Evolutionary conservation across 2,888 invertebrate species (phyloP), one percentile per base, ranked within the genome.

Genomic region (Chirona hameri): DNA sequence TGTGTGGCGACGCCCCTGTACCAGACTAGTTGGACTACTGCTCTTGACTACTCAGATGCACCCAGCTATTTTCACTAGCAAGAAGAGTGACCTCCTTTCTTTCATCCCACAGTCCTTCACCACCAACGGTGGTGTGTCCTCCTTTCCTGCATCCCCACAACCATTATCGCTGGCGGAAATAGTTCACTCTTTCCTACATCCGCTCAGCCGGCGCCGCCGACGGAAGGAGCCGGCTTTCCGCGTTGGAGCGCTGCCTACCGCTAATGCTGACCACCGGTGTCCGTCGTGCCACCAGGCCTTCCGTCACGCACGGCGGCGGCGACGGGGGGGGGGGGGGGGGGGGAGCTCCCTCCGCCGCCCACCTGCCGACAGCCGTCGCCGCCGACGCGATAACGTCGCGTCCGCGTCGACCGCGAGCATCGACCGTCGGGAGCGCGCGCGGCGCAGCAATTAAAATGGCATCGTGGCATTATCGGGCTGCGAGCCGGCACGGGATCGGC

Each of bases 381-480:
- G 29, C 27, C 69, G 69, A 69, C 29, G 69, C 29, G 69, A 69
- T 60, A 60, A 60, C 21, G 60, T 24, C n/a, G 60, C 60, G 60
- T 60, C 60, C 12, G 48, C 48, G 48, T 48, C 48, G 60, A 3
- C 60, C 7, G 60, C 60, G 60, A 48, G 7, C 48, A 48, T 48
- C 12, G 48, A 69, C 15, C 69, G 69, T 29, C 69, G n/a, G 29
- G 69, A 14, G 69, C 14, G 29, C 29, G 69, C 69, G 69, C 29
- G 69, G 29, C 29, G 57, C 24, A n/a, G 29, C 69, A 69, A 69
- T 69, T 69, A 69, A 69, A 69, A 69, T 14, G 69, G 69, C n/a
- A 69, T 69, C 69, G 69, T 29, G 69, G 69, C n/a, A 69, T 69
- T 69, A 69, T 69, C 69, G 69, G 69, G 4, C 27, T 48, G 12